Base-by-base conservation (phyloP, 2,113 vertebrate genomes). In the Nansenia antarctica region DNA sequence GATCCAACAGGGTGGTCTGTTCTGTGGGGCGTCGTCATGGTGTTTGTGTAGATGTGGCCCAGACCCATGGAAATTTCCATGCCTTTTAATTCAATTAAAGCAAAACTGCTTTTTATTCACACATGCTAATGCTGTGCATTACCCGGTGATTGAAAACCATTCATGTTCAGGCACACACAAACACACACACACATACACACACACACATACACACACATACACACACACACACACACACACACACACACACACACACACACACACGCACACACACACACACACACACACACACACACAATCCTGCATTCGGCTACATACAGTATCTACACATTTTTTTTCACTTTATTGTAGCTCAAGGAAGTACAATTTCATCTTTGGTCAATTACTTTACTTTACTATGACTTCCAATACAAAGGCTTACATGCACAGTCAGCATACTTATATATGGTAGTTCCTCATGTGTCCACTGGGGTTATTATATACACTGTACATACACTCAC, bases 41-140 rank as follows among this genome's bases (percentile, higher is more conserved):
- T 39, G 0, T 35, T 66, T 32, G 59, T 45, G 52, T 77, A 65
- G 37, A 63, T 37, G 6, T 15, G 66, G 53, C 47, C 18, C 7
- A 49, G 61, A 73, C 69, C 42, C 39, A 42, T 72, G 81, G 74
- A 64, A 72, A 29, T 85, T 85, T 86, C 82, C 81, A 64, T 78
- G 73, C 24, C 2, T 55, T 55, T 29, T 27, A 55, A 55, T 26
- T 26, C 53, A 60, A 32, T n/a, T 34, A 9, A 9, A 60, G 31
- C 26, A 24, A 22, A 55, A 55, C 8, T 55, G 18, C 20, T 53
- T 5, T 53, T 15, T 53, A 7, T 22, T 2, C 20, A 53, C 49
- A 26, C 22, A 8, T n/a, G n/a, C n/a, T n/a, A n/a, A n/a, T 49
- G 45, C n/a, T 20, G 45, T 49, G 45, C 1, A 49, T 49, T 49